Percentiles rank a stretch among this genome's conserved stretches.
Evolutionary conservation across 2,797 vertebrate genomes (phyloP).

Genomic region (Limosa lapponica): DNA sequence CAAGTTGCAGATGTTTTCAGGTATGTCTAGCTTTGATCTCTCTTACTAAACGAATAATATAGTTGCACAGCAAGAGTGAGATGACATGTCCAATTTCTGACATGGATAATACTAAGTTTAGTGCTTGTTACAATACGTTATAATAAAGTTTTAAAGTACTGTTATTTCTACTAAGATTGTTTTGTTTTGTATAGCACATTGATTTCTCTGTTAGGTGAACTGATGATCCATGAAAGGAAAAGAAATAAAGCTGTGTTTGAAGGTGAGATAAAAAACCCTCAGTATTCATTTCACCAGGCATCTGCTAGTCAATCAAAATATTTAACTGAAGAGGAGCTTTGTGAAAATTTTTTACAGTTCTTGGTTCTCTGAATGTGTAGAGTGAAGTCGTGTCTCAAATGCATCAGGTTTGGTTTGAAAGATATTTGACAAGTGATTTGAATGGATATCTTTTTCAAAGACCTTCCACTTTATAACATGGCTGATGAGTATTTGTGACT

Average conservation of each 20-base stretch:
- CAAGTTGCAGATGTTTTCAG: background rate
- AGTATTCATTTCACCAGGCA: background rate
- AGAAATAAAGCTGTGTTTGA: background rate
- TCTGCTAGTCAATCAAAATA: slow-evolving; percentile 1
- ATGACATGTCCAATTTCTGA: background rate
- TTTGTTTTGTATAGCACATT: background rate
- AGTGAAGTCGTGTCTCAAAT: background rate
- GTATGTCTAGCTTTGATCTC: background rate
- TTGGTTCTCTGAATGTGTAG: background rate
- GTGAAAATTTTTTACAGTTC: background rate
- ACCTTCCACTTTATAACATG: background rate
- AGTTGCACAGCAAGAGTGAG: background rate
- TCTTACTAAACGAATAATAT: background rate
- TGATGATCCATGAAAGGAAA: background rate
- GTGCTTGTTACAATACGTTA: background rate
- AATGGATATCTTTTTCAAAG: background rate
- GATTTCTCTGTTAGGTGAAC: background rate
- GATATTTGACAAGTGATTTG: background rate
- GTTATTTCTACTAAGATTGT: background rate
- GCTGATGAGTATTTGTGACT: background rate
- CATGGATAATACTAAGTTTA: background rate
- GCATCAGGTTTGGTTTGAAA: background rate
- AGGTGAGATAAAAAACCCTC: background rate
- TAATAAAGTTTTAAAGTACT: background rate
- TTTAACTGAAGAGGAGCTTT: background rate